Conservation (phyloP, 2,797 vertebrate genomes). For the Botia almorhae region DNA sequence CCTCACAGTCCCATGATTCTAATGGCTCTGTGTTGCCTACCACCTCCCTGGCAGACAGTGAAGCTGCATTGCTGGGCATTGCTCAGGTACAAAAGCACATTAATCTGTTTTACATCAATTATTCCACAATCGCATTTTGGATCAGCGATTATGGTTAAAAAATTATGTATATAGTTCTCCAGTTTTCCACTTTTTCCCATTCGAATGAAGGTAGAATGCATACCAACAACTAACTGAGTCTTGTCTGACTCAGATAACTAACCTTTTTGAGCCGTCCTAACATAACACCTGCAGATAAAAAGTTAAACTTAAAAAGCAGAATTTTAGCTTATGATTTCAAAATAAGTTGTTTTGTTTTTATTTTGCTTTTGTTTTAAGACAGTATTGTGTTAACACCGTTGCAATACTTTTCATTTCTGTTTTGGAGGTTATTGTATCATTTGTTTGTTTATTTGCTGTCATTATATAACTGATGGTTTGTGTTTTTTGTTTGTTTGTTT, state of each 20-base stretch:
- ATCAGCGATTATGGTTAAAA: not conserved
- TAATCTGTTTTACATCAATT: conserved; percentile 9
- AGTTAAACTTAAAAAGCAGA: not conserved
- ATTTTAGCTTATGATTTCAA: conserved; percentile 4
- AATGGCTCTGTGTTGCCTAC: conserved; percentile 76
- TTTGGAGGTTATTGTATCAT: not conserved
- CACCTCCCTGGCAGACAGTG: conserved; percentile 81
- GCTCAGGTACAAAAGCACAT: conserved; percentile 78
- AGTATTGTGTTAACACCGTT: not conserved
- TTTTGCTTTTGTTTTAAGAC: conserved; percentile 2
- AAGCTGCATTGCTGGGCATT: conserved; percentile 77
- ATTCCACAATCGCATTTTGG: not conserved
- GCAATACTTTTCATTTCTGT: conserved; percentile 19
- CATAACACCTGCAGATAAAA: conserved; percentile 42
- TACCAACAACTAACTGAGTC: not conserved
- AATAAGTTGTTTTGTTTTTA: conserved; percentile 6
- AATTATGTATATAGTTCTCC: not conserved
- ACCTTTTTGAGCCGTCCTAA: conserved; percentile 25
- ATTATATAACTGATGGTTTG: conserved; percentile 52
- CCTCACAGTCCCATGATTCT: conserved; percentile 77
- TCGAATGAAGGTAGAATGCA: conserved; percentile 14
- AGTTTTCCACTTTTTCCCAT: not conserved
- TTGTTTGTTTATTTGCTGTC: conserved; percentile 28
- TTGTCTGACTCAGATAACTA: conserved; percentile 23
- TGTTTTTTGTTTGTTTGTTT: conserved; percentile 47